phyloP scores from a whole-genome alignment of 2,888 invertebrate species.

The Mimumesa dahlbomi region DNA sequence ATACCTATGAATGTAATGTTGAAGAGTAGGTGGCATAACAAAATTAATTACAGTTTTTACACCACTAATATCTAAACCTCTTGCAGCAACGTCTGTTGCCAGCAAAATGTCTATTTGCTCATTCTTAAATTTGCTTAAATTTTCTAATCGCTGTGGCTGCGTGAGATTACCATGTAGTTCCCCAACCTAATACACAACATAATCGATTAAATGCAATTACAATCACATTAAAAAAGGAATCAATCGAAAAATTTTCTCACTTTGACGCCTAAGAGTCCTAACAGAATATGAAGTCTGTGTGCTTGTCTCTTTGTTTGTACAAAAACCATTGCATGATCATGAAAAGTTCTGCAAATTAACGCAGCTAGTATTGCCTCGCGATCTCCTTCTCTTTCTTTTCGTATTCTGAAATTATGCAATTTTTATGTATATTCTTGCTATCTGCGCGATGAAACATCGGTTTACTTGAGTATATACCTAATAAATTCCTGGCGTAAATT shows the following conservation, averaged over 20 bases:
- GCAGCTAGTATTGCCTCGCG: conserved; percentile 94
- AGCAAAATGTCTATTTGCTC: conserved; percentile 92
- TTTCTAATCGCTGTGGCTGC: conserved; percentile 96
- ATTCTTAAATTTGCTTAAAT: conserved; percentile 92
- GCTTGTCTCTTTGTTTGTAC: conserved; percentile 98
- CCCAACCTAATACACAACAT: no score
- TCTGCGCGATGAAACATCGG: conserved; percentile 1
- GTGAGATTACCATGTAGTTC: conserved; percentile 98
- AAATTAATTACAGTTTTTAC: conserved; percentile 99
- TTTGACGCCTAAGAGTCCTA: conserved; percentile 94
- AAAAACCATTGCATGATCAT: conserved; percentile 95
- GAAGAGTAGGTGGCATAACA: conserved; percentile 95
- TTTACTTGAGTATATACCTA: conserved; percentile 79
- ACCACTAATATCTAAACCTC: conserved; percentile 97
- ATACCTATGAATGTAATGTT: conserved; percentile 96
- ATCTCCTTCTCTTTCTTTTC: conserved; percentile 93
- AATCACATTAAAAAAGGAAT: no score
- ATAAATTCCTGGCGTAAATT: conserved; percentile 98
- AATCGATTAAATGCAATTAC: no score
- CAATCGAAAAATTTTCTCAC: conserved; percentile 83
- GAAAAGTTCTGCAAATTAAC: conserved; percentile 92
- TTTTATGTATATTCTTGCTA: neutral
- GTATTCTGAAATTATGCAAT: conserved; percentile 85
- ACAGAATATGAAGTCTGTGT: conserved; percentile 94
- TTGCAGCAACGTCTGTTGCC: conserved; percentile 96